Evolutionary conservation across 2,113 vertebrate species (phyloP).

Genomic region (Tragulus kanchil): DNA sequence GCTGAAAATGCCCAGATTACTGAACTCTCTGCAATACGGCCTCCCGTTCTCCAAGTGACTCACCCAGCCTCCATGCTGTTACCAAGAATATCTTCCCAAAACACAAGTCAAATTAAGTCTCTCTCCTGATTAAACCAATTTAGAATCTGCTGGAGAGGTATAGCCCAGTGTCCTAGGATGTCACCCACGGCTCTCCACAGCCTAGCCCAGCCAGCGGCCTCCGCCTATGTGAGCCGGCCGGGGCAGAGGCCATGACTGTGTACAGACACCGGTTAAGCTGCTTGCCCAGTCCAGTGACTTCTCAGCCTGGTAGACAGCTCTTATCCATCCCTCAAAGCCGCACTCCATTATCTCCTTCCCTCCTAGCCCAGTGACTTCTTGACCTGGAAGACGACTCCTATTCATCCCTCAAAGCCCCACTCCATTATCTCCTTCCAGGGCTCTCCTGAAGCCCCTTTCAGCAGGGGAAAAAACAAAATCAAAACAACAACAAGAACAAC

Average conservation of each 20-base stretch:
- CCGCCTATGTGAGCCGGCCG: background rate
- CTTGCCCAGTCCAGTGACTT: background rate
- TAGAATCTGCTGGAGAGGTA: background rate
- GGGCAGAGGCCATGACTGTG: background rate
- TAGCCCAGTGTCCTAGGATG: background rate
- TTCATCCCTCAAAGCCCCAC: background rate
- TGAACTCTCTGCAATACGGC: background rate
- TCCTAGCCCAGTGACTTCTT: background rate
- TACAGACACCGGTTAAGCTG: background rate
- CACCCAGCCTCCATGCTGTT: background rate
- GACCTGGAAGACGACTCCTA: background rate
- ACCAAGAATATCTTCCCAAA: conserved; percentile 26
- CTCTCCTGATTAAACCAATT: background rate
- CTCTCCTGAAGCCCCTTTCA: background rate
- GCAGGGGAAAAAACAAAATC: background rate
- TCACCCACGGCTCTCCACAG: rapidly evolving
- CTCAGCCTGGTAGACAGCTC: background rate
- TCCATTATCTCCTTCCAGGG: background rate
- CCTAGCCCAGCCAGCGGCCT: background rate
- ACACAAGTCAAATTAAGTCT: conserved; percentile 27
- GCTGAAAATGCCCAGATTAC: background rate
- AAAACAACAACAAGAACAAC: too few relatives aligned
- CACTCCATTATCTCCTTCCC: background rate
- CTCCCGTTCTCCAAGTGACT: background rate
- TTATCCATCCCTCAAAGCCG: background rate